phyloP scores from a whole-genome alignment of 2,888 invertebrate genomes.

The Pocota personata region DNA sequence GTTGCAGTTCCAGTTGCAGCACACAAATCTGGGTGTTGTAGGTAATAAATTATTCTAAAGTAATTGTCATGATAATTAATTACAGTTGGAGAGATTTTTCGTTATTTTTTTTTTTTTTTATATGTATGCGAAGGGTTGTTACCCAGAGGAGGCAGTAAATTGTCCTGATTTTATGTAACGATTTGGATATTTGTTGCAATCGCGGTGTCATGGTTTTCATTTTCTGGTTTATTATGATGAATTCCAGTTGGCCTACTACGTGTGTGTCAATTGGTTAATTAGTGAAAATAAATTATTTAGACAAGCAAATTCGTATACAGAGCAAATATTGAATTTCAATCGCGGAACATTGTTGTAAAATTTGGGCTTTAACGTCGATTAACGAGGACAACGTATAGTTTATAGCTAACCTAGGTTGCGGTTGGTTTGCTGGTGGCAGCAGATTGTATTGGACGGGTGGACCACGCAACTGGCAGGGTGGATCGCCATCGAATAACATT shows the following conservation, averaged over 20 bases:
- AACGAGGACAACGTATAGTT: no score
- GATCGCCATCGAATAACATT: no score
- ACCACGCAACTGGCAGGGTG: no score
- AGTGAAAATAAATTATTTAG: neutral
- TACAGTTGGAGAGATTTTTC: conserved; percentile 57
- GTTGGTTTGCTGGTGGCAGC: no score
- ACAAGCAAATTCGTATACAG: neutral
- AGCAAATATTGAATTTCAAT: neutral
- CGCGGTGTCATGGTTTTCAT: conserved; percentile 11
- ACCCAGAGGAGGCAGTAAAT: neutral
- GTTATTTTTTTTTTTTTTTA: neutral
- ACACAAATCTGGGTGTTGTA: conserved; percentile 31
- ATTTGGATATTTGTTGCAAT: conserved; percentile 13
- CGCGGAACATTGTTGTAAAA: no score
- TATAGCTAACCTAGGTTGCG: no score
- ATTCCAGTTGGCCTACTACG: neutral
- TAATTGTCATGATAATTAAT: conserved; percentile 68
- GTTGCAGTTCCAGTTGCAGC: conserved; percentile 36
- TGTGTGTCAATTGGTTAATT: neutral
- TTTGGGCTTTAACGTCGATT: no score
- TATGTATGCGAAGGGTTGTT: neutral
- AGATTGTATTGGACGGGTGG: no score
- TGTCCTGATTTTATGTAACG: conserved; percentile 28
- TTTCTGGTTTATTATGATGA: neutral
- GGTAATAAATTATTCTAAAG: conserved; percentile 66